Conservation (phyloP, 2,113 vertebrate genomes). For the Myotis lucifugus region DNA sequence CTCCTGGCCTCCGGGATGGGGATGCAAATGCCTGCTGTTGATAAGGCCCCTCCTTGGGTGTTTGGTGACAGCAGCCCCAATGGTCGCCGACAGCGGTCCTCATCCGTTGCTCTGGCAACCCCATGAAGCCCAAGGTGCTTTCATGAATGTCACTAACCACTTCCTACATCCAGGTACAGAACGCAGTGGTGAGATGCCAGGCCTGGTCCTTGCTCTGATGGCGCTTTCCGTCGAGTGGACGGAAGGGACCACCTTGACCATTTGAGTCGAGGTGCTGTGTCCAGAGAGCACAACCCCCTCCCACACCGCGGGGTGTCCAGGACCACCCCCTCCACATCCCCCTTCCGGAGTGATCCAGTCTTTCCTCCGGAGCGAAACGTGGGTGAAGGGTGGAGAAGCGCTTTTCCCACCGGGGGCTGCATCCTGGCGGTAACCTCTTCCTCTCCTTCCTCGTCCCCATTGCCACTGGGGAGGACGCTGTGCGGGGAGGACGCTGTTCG, state of each 20-base stretch:
- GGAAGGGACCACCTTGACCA: background rate
- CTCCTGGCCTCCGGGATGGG: background rate
- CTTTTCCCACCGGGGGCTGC: too few relatives aligned
- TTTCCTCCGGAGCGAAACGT: accelerated
- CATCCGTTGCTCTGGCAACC: too few relatives aligned
- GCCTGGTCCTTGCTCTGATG: accelerated
- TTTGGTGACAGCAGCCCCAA: accelerated
- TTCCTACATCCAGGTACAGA: background rate
- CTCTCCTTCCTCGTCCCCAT: accelerated
- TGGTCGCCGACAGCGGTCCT: background rate
- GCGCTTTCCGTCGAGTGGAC: accelerated
- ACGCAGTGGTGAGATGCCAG: accelerated
- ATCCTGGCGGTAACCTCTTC: accelerated
- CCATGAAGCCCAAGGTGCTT: too few relatives aligned
- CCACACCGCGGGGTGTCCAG: accelerated
- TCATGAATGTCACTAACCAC: background rate
- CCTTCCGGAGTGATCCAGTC: accelerated
- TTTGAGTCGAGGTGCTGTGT: background rate
- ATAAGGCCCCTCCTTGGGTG: accelerated
- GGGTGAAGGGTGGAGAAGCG: background rate
- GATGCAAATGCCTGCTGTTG: accelerated
- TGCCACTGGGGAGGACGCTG: background rate
- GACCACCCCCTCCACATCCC: accelerated
- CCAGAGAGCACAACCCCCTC: background rate
- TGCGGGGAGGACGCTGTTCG: background rate